Evolutionary conservation across 2,113 vertebrate species (phyloP), one percentile per base, ranked within the genome.

Genomic region (Vulpes vulpes): DNA sequence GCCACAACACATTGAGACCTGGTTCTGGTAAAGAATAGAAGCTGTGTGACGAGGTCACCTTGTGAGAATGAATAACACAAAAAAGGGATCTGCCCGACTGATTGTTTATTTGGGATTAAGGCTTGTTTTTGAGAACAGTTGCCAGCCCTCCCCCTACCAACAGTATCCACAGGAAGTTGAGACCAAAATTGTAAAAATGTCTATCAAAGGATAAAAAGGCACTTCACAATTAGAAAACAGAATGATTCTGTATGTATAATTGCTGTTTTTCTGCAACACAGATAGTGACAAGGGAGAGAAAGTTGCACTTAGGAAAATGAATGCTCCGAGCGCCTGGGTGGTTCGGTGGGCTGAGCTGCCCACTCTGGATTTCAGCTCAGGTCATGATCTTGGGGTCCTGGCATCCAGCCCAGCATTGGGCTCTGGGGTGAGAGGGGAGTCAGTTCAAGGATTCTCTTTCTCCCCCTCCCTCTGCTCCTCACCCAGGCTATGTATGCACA

Each of bases 401-500:
- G 17, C 16, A 20, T 69, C 3, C 8, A 20, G 67, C 16, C 8
- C 32, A 3, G 3, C 10, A 1, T 69, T 69, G 32, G 67, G 17
- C 67, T 69, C 67, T 35, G 67, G 3, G 3, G 17, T 69, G 9
- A 69, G 32, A 69, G 35, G 67, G 67, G 3, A 69, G 67, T 69
- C 32, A 19, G 67, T n/a, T 69, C 35, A 35, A 69, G 67, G 32
- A 69, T 35, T 69, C 8, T 69, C 16, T 43, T 43, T 69, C 15
- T n/a, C 65, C 32, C 15, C n/a, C 15, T 67, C 32, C 32, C 30
- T 67, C 67, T 20, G 32, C 32, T 17, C 67, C 8, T 35, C 8
- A 43, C 32, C n/a, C 32, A 4, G 16, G 17, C 4, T n/a, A 15
- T 3, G n/a, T 35, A 8, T 35, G 17, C 8, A 4, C 16, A 3